A percentile compares a stretch with the other conserved stretches of the same genome.
Evolutionary conservation across 2,888 invertebrate genomes (phyloP).

Genomic region (Temnothorax unifasciatus): DNA sequence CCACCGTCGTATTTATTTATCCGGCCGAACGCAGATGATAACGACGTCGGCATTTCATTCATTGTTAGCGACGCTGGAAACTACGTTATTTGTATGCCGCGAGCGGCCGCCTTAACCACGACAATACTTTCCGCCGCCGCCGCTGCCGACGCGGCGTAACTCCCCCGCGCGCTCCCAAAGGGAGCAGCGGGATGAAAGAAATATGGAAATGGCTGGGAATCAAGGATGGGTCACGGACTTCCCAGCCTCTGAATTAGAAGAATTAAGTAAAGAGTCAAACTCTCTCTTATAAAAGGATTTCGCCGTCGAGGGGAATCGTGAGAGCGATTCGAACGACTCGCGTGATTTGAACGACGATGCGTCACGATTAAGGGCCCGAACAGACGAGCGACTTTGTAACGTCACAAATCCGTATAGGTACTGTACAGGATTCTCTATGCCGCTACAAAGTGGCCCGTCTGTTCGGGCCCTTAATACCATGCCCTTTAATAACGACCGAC

Average conservation of each 20-base stretch:
- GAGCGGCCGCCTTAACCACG: slow-evolving; percentile 42
- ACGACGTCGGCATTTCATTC: slow-evolving; percentile 44
- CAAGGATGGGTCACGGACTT: slow-evolving; percentile 48
- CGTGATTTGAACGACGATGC: not conserved
- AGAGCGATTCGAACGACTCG: not conserved
- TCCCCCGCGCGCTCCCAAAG: slow-evolving; percentile 19
- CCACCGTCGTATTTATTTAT: slow-evolving; percentile 47
- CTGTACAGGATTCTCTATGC: too few relatives aligned
- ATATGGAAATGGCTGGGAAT: slow-evolving; percentile 50
- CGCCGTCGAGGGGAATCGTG: slow-evolving; percentile 26
- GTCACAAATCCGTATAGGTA: too few relatives aligned
- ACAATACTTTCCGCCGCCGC: slow-evolving; percentile 36
- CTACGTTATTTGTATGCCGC: slow-evolving; percentile 53
- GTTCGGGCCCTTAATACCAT: too few relatives aligned
- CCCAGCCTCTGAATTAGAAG: slow-evolving; percentile 43
- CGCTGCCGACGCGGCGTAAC: not conserved
- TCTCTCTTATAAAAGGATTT: slow-evolving; percentile 42
- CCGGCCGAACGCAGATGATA: slow-evolving; percentile 44
- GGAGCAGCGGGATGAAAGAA: slow-evolving; percentile 36
- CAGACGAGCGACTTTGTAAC: too few relatives aligned
- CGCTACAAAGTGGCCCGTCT: too few relatives aligned
- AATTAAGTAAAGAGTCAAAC: slow-evolving; percentile 48
- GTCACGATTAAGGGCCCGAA: not conserved
- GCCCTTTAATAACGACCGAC: too few relatives aligned
- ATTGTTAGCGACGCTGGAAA: slow-evolving; percentile 47